Evolutionary conservation across 2,888 invertebrate species (phyloP), one percentile per base, ranked within the genome.

Genomic region (Acleris sparsana): DNA sequence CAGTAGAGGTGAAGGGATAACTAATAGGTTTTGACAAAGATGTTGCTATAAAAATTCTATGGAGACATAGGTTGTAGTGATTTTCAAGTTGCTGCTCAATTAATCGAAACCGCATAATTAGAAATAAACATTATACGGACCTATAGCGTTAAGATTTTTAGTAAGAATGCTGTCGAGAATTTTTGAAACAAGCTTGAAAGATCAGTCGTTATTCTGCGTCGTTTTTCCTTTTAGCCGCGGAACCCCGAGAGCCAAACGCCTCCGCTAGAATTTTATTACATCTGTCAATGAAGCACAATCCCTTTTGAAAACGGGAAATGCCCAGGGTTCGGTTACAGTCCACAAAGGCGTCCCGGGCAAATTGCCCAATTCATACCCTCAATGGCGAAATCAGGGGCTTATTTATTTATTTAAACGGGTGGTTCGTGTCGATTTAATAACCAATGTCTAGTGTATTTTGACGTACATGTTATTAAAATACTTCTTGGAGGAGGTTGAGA

Each of bases 321-420:
- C 18, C 61, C 55, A 1, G 56, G 52, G 51, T 29, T 66, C 56
- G 61, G 61, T 61, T 52, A 22, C 65, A 20, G 43, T 39, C 20
- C 48, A 60, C 65, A 65, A 70, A 68, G 70, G 63, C 59, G 68
- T 39, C 39, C 39, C 62, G 56, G 63, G 69, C 68, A 78, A 78
- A 80, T 80, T 80, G 79, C 68, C 69, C 74, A 69, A 80, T 79
- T 80, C 78, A 77, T 70, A 60, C 71, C 58, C 59, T 79, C 76
- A 80, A 80, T 77, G 68, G 75, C 57, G 63, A 74, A 80, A 80
- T 80, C 80, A 79, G 74, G 71, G 33, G 71, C 70, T 72, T 74
- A 75, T 77, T 77, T 75, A 77, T 76, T 72, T 72, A 73, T 63
- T 9, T 20, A 46, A 61, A 44, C n/a, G 33, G 11, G 18, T 48